Conservation (phyloP, 1,140 invertebrate genomes). For the Apis cerana region DNA sequence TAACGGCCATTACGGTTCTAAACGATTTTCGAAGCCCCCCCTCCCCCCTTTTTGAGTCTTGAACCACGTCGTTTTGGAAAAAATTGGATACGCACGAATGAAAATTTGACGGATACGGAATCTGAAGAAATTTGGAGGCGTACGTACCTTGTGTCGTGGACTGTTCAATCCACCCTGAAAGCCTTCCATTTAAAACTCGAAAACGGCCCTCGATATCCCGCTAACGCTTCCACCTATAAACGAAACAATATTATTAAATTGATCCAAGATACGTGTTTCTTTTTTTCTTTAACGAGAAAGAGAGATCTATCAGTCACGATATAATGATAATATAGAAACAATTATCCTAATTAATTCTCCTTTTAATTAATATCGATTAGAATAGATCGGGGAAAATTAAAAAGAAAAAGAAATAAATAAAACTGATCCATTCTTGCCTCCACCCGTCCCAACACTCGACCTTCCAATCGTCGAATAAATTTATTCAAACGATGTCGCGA, state of each 20-base stretch:
- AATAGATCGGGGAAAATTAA: too few species aligned
- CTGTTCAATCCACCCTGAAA: conserved; percentile 17
- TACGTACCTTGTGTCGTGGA: conserved; percentile 16
- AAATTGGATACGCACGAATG: not conserved
- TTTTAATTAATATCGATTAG: too few species aligned
- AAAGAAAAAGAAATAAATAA: too few species aligned
- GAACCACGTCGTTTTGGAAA: not conserved
- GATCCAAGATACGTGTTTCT: not conserved
- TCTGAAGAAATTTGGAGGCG: not conserved
- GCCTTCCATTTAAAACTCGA: conserved; percentile 33
- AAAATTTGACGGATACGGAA: not conserved
- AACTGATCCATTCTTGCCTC: too few species aligned
- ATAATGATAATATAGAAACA: too few species aligned
- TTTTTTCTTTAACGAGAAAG: too few species aligned
- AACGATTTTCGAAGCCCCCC: conserved; percentile 14
- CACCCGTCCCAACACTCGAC: too few species aligned
- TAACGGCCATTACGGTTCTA: conserved; percentile 45
- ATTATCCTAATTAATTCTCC: too few species aligned
- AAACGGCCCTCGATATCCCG: conserved; percentile 3
- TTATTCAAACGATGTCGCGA: not conserved
- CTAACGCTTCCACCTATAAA: conserved; percentile 19
- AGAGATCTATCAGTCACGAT: too few species aligned
- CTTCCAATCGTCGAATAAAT: not conserved
- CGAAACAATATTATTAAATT: not conserved
- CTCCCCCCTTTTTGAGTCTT: too few species aligned